Evolutionary conservation across 2,113 vertebrate species (phyloP).

Genomic region (Tretioscincus oriximinensis): DNA sequence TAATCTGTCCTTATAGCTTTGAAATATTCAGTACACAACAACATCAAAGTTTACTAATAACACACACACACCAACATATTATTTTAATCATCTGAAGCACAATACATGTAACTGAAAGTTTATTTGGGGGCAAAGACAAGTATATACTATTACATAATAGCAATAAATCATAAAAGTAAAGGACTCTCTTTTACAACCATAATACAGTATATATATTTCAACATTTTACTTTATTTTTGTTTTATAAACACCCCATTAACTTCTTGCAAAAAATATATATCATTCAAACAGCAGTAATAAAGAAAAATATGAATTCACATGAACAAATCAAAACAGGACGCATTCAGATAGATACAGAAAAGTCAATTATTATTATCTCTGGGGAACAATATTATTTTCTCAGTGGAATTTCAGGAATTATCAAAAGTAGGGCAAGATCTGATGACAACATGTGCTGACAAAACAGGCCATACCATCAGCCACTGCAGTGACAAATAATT

Average conservation of each 20-base stretch:
- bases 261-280: neutral
- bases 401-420: too few species aligned
- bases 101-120: neutral
- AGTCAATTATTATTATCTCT: too few species aligned
- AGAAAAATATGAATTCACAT: neutral
- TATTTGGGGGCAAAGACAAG: neutral
- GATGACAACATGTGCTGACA: too few species aligned
- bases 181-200: neutral
- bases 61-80: too few species aligned
- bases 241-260: neutral
- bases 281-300: neutral
- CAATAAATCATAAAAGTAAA: neutral
- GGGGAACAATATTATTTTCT: too few species aligned
- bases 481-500: too few species aligned
- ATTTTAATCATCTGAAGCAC: neutral
- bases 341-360: too few species aligned
- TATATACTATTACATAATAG: neutral
- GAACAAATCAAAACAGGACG: neutral
- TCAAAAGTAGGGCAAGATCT: too few species aligned
- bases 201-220: neutral
- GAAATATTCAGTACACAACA: too few species aligned
- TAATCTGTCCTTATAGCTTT: too few species aligned
- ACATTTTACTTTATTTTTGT: neutral
- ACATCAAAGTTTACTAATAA: too few species aligned
- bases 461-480: too few species aligned